Conservation (phyloP, 2,888 invertebrate genomes). For the Cenopis cana region DNA sequence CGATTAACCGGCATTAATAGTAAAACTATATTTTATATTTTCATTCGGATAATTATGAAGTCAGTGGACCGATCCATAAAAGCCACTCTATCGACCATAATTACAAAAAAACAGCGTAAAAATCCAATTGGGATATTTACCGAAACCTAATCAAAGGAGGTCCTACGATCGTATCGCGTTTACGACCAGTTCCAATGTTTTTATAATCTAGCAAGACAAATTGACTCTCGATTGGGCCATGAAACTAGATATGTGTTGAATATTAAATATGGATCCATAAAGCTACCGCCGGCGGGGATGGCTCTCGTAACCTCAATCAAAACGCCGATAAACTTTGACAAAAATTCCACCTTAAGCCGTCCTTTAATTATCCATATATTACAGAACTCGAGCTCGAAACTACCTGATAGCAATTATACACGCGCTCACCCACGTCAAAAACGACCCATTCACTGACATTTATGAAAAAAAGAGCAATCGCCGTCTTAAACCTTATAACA, state of each 20-base stretch:
- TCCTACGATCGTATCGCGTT: slow-evolving; percentile 69
- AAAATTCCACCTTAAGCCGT: slow-evolving; percentile 83
- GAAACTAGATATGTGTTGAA: slow-evolving; percentile 61
- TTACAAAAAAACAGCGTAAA: slow-evolving; percentile 44
- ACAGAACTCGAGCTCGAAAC: slow-evolving; percentile 74
- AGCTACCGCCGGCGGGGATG: slow-evolving; percentile 73
- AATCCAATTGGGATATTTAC: slow-evolving; percentile 45
- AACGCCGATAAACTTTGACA: slow-evolving; percentile 83
- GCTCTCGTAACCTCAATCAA: slow-evolving; percentile 83
- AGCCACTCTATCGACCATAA: slow-evolving; percentile 41
- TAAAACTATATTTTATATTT: slow-evolving; percentile 44
- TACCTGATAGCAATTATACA: slow-evolving; percentile 84
- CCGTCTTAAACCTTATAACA: slow-evolving; percentile 80
- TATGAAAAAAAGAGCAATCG: slow-evolving; percentile 74
- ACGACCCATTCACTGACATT: slow-evolving; percentile 74
- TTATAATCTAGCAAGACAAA: slow-evolving; percentile 80
- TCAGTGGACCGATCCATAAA: slow-evolving; percentile 35
- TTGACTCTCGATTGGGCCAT: slow-evolving; percentile 67
- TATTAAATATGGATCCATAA: slow-evolving; percentile 69
- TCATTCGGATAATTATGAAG: slow-evolving; percentile 43
- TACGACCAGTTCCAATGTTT: slow-evolving; percentile 69
- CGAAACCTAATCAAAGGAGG: slow-evolving; percentile 72
- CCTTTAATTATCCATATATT: slow-evolving; percentile 85
- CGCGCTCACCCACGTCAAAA: slow-evolving; percentile 84
- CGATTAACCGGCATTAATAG: slow-evolving; percentile 43